These are phyloP conservation scores for Diadumene lineata DNA, from an alignment of 92 coral and sea anemone genomes.

Conservation along the genomic window DNA sequence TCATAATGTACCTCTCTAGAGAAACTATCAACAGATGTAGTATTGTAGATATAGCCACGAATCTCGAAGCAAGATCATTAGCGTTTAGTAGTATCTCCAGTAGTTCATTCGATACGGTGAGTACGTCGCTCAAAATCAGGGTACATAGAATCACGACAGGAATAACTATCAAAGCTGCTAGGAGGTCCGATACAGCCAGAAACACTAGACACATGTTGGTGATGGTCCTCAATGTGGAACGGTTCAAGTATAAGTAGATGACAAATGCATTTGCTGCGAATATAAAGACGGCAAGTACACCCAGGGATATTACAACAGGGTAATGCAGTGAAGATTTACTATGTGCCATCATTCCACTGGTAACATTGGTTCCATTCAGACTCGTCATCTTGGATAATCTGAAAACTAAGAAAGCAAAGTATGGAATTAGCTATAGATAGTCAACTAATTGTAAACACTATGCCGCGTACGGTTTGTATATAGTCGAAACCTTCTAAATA, in stretches of 20 bases:
- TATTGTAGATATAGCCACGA: conserved; percentile 66
- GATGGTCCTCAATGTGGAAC: conserved; percentile 49
- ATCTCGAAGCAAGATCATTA: conserved; percentile 68
- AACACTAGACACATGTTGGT: conserved; percentile 61
- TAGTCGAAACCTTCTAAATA: no score
- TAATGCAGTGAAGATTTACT: background rate
- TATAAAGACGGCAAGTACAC: conserved; percentile 43
- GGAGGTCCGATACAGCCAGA: conserved; percentile 63
- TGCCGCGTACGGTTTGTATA: no score
- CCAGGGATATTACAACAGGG: conserved; percentile 22
- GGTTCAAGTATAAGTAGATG: conserved; percentile 49
- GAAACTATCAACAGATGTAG: conserved; percentile 63
- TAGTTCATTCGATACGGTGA: background rate
- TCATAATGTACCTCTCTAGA: conserved; percentile 69
- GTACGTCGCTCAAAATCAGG: background rate
- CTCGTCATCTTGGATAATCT: background rate
- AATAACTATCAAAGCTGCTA: conserved; percentile 52
- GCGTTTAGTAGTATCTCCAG: conserved; percentile 34
- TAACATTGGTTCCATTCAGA: background rate
- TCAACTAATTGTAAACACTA: no score
- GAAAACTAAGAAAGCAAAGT: background rate
- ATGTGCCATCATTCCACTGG: background rate
- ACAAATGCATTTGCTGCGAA: conserved; percentile 57
- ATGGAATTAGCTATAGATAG: no score
- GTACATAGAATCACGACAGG: conserved; percentile 63